phyloP scores from a whole-genome alignment of 2,888 invertebrate species.

The Odontocerum albicorne region DNA sequence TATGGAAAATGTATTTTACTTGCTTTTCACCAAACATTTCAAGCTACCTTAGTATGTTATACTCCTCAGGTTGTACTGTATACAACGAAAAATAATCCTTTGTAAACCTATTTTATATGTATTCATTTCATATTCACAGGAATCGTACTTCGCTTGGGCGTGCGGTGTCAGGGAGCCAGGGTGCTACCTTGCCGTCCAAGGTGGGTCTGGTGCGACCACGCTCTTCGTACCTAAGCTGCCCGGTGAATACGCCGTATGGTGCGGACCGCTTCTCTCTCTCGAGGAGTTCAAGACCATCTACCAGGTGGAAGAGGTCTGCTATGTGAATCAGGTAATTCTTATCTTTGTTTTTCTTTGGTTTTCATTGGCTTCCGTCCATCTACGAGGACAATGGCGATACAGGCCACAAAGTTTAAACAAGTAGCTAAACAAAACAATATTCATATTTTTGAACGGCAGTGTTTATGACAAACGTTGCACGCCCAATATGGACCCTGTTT shows the following conservation, averaged over 20 bases:
- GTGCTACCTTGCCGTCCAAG: constrained; percentile 83
- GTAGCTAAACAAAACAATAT: no score
- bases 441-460: no score
- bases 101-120: not conserved
- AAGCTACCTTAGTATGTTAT: no score
- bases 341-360: no score
- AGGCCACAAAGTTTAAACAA: no score
- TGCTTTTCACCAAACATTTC: no score
- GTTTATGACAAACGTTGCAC: no score
- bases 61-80: no score
- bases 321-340: constrained; percentile 75
- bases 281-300: constrained; percentile 80
- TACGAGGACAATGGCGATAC: no score
- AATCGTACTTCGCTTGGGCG: constrained; percentile 95
- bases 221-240: constrained; percentile 88
- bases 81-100: not conserved
- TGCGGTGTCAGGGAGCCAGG: constrained; percentile 94
- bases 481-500: no score
- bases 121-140: constrained; percentile 60
- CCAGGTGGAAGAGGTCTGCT: constrained; percentile 79
- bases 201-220: constrained; percentile 66
- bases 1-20: no score
- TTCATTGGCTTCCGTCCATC: no score
- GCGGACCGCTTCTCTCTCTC: constrained; percentile 77
- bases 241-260: constrained; percentile 89